These are phyloP conservation scores for Drosophila testacea DNA, from an alignment of 2,888 invertebrate genomes.

Conservation along the genomic window DNA sequence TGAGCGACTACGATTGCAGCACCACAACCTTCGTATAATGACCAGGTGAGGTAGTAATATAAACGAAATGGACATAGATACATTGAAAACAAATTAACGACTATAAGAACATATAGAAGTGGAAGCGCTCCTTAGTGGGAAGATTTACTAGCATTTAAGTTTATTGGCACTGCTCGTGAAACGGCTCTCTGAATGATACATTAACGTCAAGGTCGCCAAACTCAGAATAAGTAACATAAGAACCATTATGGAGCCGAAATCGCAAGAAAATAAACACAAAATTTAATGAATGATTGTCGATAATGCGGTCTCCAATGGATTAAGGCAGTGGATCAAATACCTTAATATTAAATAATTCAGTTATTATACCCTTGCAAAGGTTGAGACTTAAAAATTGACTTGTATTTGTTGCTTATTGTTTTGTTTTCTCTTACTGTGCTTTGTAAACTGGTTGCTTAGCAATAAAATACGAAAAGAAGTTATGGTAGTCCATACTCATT, in stretches of 20 bases:
- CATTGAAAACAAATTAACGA: constrained; percentile 71
- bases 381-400: background rate
- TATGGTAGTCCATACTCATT: constrained; percentile 15
- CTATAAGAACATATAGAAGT: constrained; percentile 27
- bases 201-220: constrained; percentile 47
- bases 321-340: constrained; percentile 57
- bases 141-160: constrained; percentile 67
- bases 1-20: constrained; percentile 14
- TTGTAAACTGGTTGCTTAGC: constrained; percentile 40
- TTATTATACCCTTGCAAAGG: constrained; percentile 23
- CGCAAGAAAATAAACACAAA: constrained; percentile 51
- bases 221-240: constrained; percentile 33
- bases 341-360: constrained; percentile 60
- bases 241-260: constrained; percentile 29
- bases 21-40: constrained; percentile 50
- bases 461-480: constrained; percentile 51
- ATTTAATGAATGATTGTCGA: constrained; percentile 61
- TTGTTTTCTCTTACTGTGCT: constrained; percentile 27
- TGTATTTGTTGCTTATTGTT: constrained; percentile 15
- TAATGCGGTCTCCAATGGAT: constrained; percentile 34
- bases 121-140: constrained; percentile 36
- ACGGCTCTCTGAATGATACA: constrained; percentile 30
- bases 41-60: constrained; percentile 44
- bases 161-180: constrained; percentile 65
- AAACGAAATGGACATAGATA: constrained; percentile 75